A percentile compares a stretch with the other conserved stretches of the same genome.
Conservation (phyloP, 92 coral and sea anemone species). For the Bergia sp. region DNA sequence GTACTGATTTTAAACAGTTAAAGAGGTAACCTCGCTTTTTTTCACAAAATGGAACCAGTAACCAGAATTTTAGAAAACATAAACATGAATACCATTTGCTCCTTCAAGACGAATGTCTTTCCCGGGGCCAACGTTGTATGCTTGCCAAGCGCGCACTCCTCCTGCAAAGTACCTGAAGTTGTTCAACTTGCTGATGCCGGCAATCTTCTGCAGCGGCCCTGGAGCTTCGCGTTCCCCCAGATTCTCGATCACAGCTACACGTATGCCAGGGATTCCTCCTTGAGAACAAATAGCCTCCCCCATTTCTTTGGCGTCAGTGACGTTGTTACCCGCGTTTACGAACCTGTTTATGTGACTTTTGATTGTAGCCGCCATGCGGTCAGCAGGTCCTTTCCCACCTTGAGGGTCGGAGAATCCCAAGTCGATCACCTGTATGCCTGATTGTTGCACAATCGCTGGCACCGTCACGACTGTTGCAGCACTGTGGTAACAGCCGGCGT, state of each 20-base stretch:
- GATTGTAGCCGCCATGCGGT: conserved; percentile 66
- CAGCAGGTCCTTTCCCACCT: conserved; percentile 71
- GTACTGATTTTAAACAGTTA: neutral
- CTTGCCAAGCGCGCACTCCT: conserved; percentile 39
- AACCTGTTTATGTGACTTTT: conserved; percentile 53
- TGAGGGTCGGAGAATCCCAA: conserved; percentile 60
- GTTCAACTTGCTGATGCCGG: conserved; percentile 36
- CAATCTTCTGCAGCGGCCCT: conserved; percentile 29
- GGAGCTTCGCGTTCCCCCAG: conserved; percentile 38
- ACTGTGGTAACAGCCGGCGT: conserved; percentile 66
- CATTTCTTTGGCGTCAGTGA: conserved; percentile 24
- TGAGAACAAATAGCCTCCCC: conserved; percentile 29
- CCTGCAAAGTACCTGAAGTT: conserved; percentile 35
- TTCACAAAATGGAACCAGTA: neutral
- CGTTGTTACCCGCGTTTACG: conserved; percentile 52
- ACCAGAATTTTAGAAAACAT: neutral
- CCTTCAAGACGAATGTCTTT: conserved; percentile 9
- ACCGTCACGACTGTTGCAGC: conserved; percentile 56
- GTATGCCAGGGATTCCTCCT: conserved; percentile 39
- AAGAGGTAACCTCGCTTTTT: neutral
- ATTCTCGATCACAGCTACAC: conserved; percentile 11
- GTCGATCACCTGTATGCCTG: conserved; percentile 51
- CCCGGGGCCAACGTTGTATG: conserved; percentile 8
- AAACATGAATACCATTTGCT: neutral
- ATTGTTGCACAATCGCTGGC: conserved; percentile 46